Percentiles rank a stretch among this genome's conserved stretches.
phyloP scores from a whole-genome alignment of 2,888 invertebrate genomes.

The Tachina grossa region DNA sequence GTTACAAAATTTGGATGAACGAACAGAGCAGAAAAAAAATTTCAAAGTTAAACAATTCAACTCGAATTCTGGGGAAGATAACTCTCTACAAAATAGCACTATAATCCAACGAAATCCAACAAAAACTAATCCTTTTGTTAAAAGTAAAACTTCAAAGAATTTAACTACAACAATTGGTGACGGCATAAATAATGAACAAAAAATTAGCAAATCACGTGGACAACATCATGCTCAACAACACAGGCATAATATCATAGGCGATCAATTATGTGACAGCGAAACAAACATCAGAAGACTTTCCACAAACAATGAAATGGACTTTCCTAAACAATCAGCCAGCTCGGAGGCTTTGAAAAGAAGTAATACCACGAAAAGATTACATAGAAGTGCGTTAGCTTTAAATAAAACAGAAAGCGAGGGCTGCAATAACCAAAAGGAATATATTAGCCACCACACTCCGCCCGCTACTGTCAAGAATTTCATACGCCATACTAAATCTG shows the following conservation, averaged over 20 bases:
- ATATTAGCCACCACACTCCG: conserved; percentile 22
- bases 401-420: conserved; percentile 60
- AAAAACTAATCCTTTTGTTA: conserved; percentile 62
- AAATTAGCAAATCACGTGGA: conserved; percentile 34
- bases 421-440: conserved; percentile 28
- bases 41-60: conserved; percentile 60
- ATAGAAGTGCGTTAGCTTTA: conserved; percentile 69
- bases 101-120: conserved; percentile 49
- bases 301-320: conserved; percentile 13
- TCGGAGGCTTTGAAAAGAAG: conserved; percentile 43
- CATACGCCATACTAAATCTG: conserved; percentile 71
- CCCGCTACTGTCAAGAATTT: conserved; percentile 17
- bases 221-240: conserved; percentile 17
- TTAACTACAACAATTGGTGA: conserved; percentile 17
- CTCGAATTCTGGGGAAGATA: conserved; percentile 51
- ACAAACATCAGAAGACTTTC: conserved; percentile 37
- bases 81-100: conserved; percentile 29
- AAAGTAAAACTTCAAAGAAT: conserved; percentile 61
- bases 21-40: conserved; percentile 64
- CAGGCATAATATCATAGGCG: conserved; percentile 7
- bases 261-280: conserved; percentile 18
- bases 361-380: conserved; percentile 49
- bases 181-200: conserved; percentile 1
- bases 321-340: not conserved
- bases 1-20: conserved; percentile 47